phyloP scores from a whole-genome alignment of 2,797 vertebrate genomes.

The Cynodonichthys magdalenae region DNA sequence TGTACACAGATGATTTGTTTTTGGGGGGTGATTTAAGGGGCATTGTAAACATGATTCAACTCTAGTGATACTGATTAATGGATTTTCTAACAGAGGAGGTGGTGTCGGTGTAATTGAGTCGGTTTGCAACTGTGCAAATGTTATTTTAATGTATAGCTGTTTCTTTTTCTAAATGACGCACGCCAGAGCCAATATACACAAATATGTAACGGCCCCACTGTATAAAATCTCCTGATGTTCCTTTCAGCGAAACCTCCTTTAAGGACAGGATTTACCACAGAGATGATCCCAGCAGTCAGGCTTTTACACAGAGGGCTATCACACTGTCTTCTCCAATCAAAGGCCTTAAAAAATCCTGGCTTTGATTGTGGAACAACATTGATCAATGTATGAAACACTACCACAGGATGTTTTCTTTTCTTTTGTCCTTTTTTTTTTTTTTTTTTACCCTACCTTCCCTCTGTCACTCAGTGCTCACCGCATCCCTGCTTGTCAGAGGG shows the following conservation, averaged over 20 bases:
- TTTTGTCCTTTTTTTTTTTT: conserved; percentile 49
- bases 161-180: conserved; percentile 66
- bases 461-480: conserved; percentile 57
- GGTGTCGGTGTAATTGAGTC: conserved; percentile 71
- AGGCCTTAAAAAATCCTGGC: conserved; percentile 68
- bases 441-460: conserved; percentile 41
- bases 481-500: conserved; percentile 45
- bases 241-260: conserved; percentile 64
- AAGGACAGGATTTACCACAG: conserved; percentile 56
- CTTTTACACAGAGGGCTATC: conserved; percentile 69
- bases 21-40: conserved; percentile 13
- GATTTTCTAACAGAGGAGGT: conserved; percentile 77
- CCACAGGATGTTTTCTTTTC: conserved; percentile 51
- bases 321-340: conserved; percentile 67
- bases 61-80: conserved; percentile 73
- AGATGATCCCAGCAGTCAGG: conserved; percentile 52
- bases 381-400: conserved; percentile 61
- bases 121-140: conserved; percentile 81
- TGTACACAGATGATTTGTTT: conserved; percentile 50
- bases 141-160: conserved; percentile 77
- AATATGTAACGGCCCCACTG: conserved; percentile 41
- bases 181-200: conserved; percentile 54
- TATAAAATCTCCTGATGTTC: conserved; percentile 62
- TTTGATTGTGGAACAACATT: conserved; percentile 65
- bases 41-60: conserved; percentile 63